phyloP scores from a whole-genome alignment of 2,113 vertebrate species.

The Nesogale talazaci region DNA sequence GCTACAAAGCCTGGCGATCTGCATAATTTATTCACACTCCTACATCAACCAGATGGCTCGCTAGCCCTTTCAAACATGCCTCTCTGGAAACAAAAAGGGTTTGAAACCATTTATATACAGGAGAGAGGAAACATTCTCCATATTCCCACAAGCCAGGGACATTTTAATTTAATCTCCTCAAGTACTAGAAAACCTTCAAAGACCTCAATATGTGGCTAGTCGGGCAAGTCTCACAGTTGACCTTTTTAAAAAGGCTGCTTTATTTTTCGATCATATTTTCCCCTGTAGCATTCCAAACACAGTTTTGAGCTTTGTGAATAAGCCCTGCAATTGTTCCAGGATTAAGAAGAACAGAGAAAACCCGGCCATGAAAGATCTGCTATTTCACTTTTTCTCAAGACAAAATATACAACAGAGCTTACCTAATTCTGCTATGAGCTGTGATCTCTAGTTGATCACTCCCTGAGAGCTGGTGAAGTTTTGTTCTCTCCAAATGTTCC shows the following conservation, averaged over 20 bases:
- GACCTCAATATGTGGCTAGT: neutral
- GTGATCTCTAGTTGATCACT: constrained; percentile 90
- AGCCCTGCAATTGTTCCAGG: constrained; percentile 81
- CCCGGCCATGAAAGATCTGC: constrained; percentile 69
- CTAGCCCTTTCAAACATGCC: constrained; percentile 63
- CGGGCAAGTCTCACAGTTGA: constrained; percentile 33
- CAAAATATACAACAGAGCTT: constrained; percentile 85
- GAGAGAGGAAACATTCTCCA: constrained; percentile 6
- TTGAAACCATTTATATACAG: constrained; percentile 41
- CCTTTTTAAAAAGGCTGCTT: constrained; percentile 45
- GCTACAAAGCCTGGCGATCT: constrained; percentile 81
- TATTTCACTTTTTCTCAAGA: constrained; percentile 74
- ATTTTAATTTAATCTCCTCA: constrained; percentile 29
- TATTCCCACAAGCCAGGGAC: constrained; percentile 55
- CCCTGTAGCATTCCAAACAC: constrained; percentile 79
- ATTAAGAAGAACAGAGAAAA: constrained; percentile 84
- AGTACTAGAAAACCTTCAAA: constrained; percentile 43
- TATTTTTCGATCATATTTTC: constrained; percentile 76
- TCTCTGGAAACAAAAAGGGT: constrained; percentile 57
- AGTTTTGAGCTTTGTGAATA: constrained; percentile 78
- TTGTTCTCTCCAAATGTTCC: constrained; percentile 98
- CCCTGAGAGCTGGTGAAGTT: constrained; percentile 92
- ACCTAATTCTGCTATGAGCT: constrained; percentile 90
- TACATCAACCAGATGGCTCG: constrained; percentile 20
- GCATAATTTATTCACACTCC: constrained; percentile 83